Conservation (phyloP, 2,797 vertebrate genomes). For the Intellagama lesueurii region DNA sequence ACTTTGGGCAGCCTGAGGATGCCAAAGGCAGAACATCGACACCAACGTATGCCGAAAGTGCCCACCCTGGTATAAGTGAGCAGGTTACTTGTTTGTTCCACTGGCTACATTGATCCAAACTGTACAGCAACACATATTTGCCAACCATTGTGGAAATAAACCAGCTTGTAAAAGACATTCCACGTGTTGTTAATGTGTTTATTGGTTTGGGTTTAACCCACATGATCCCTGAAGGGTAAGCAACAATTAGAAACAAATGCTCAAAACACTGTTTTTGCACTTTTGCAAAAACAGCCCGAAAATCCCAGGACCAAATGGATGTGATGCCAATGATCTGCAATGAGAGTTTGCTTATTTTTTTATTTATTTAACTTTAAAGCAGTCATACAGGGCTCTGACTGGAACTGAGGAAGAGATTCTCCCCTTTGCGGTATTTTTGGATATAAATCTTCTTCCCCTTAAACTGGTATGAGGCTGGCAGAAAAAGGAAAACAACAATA, state of each 20-base stretch:
- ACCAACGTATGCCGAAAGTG: too few relatives aligned
- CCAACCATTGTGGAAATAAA: not conserved
- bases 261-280: not conserved
- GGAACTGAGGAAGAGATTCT: not conserved
- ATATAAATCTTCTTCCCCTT: not conserved
- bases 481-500: not conserved
- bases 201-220: not conserved
- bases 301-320: not conserved
- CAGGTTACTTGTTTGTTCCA: not conserved
- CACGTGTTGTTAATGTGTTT: not conserved
- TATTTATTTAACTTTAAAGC: not conserved
- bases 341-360: not conserved
- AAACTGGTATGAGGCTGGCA: not conserved
- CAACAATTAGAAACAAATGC: not conserved
- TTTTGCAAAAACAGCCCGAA: not conserved
- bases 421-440: not conserved
- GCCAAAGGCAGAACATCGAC: too few relatives aligned
- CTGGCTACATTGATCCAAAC: not conserved
- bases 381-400: not conserved
- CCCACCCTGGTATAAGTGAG: too few relatives aligned
- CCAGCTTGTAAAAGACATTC: not conserved
- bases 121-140: not conserved
- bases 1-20: too few relatives aligned
- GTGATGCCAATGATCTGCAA: not conserved
- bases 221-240: not conserved